Evolutionary conservation across 2,113 vertebrate genomes (phyloP).

Genomic region (Mobula birostris): DNA sequence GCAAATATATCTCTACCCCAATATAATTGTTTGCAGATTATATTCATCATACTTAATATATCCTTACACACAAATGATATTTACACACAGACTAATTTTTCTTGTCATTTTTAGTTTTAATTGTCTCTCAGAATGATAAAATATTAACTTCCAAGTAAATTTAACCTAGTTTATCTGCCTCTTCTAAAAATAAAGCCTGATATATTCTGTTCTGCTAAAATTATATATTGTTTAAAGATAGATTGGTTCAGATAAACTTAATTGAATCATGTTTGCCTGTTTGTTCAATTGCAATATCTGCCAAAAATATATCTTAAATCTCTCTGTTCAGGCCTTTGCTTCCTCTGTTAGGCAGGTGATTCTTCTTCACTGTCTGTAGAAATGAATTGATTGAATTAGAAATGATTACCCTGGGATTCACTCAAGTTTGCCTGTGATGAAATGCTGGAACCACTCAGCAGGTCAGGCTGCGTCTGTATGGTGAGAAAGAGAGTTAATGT

Average conservation of each 20-base stretch:
- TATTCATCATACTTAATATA: neutral
- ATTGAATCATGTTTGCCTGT: neutral
- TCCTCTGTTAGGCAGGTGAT: neutral
- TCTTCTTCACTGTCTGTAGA: neutral
- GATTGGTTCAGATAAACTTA: neutral
- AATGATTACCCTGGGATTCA: neutral
- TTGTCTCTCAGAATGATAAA: neutral
- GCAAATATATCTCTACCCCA: neutral
- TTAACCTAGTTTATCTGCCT: neutral
- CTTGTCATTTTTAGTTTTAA: constrained; percentile 5
- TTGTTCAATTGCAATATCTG: neutral
- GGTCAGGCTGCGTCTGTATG: too few relatives aligned
- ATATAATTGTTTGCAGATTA: neutral
- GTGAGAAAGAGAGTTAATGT: too few relatives aligned
- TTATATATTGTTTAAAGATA: neutral
- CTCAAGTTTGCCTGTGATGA: too few relatives aligned
- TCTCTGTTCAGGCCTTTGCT: neutral
- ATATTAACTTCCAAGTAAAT: neutral
- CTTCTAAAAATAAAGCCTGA: neutral
- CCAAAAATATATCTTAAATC: neutral
- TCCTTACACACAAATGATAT: neutral
- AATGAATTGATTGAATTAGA: neutral
- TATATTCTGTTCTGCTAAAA: neutral
- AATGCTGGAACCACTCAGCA: too few relatives aligned
- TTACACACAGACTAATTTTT: neutral